A percentile compares a stretch with the other conserved stretches of the same genome.
These are phyloP conservation scores for Pentamera pediparva DNA, from an alignment of 53 echinoderm and acorn worm genomes.

Conservation along the genomic window DNA sequence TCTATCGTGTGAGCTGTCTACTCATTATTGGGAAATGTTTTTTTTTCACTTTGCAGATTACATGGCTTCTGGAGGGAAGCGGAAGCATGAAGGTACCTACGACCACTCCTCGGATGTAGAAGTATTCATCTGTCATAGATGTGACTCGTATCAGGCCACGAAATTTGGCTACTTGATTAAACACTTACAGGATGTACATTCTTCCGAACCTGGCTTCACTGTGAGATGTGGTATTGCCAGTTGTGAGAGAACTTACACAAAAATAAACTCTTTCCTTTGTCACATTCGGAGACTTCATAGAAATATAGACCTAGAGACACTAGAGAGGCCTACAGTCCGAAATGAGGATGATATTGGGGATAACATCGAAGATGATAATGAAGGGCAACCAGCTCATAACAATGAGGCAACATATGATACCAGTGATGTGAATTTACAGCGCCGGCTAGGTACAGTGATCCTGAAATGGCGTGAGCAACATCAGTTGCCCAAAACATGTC, in stretches of 20 bases:
- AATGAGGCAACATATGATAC: not conserved
- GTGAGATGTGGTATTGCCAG: slow-evolving; percentile 10
- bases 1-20: no score
- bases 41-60: no score
- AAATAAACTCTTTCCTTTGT: not conserved
- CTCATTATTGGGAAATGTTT: no score
- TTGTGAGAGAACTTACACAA: slow-evolving; percentile 12
- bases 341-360: not conserved
- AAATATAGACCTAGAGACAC: not conserved
- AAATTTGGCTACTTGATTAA: slow-evolving; percentile 12
- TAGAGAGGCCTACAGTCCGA: not conserved
- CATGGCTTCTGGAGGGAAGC: not conserved
- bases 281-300: slow-evolving; percentile 3
- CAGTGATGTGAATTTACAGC: not conserved
- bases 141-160: slow-evolving; percentile 7
- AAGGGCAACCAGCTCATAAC: not conserved
- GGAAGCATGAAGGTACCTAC: not conserved
- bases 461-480: no score
- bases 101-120: no score
- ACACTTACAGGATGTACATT: slow-evolving; percentile 14
- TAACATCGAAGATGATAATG: not conserved
- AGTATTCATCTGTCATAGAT: slow-evolving; percentile 17
- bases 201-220: slow-evolving; percentile 10
- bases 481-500: not conserved
- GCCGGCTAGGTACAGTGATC: not conserved